Base-by-base conservation (phyloP, 2,113 vertebrate species). In the Agelaius tricolor region DNA sequence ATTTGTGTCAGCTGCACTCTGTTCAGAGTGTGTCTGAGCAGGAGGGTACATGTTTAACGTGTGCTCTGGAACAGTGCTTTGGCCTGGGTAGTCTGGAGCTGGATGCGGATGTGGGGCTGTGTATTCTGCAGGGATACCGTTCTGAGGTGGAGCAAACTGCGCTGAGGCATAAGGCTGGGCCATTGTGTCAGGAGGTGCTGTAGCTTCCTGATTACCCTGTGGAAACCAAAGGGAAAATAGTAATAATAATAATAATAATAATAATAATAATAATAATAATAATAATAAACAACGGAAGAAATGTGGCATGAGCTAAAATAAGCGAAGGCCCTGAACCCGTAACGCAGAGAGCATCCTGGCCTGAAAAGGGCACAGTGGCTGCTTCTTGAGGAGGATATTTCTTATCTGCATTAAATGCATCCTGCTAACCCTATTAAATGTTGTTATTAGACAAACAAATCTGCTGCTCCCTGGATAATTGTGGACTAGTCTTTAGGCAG, bases 141-240 rank as follows among this genome's bases (percentile, higher is more conserved):
- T 99, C 98, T 99, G 99, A 57, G 99, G 98, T 73, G 99, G 98
- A 41, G 99, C 98, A 28, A 99, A 99, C 98, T 99, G 99, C 81
- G 99, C 98, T 10, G 99, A 99, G 67, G 99, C 98, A 17, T 99
- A 99, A 97, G 99, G 98, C 98, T 99, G 99, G 86, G 99, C 99
- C 99, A 99, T 99, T 83, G 99, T 99, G 97, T 99, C 99, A 90
- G 99, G 99, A 98, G 99, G 98, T 91, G 98, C 98, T 89, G 99
- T 98, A 92, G 98, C 98, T 98, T 99, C 99, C 98, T 99, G 99
- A 98, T 99, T 99, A 99, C 99, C 99, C 99, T 99, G 97, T 28
- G 66, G 22, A 74, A 93, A 96, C 44, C 74, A 90, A 63, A 89
- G 20, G 57, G 1, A 33, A 54, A 65, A 69, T 37, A 37, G 37